Conservation (phyloP, 53 echinoderm and acorn worm genomes). For the Stichopus horrens region DNA sequence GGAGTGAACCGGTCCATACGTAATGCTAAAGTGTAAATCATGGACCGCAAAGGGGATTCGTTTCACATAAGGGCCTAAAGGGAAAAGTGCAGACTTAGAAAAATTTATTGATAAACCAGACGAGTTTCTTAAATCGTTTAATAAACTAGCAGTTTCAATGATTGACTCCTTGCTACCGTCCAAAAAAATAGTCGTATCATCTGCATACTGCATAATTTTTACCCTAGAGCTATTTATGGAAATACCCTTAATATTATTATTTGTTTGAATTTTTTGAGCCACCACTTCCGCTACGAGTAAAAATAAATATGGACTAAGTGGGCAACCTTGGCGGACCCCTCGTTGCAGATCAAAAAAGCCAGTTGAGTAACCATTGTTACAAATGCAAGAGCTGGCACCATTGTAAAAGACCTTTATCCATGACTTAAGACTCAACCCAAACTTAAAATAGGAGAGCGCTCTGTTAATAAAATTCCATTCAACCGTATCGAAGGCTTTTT, state of each 20-base stretch:
- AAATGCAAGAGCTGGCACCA: no score
- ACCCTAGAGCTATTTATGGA: not conserved
- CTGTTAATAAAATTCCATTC: no score
- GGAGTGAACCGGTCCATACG: not conserved
- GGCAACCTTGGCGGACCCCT: no score
- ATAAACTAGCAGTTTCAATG: not conserved
- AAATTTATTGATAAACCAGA: constrained; percentile 38
- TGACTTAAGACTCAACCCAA: no score
- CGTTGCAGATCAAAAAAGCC: no score
- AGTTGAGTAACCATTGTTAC: no score
- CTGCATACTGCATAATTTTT: constrained; percentile 14
- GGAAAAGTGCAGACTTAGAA: constrained; percentile 11
- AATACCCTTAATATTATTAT: constrained; percentile 14
- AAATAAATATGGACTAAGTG: no score
- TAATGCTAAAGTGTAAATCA: not conserved
- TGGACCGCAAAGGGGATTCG: not conserved
- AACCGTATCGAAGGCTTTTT: no score
- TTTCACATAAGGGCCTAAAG: not conserved
- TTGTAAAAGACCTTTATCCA: no score
- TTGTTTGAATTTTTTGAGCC: no score
- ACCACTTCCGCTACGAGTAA: no score
- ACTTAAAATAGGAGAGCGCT: no score
- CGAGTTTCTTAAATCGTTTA: not conserved
- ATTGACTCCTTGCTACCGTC: not conserved
- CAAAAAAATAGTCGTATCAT: constrained; percentile 27